Conservation (phyloP, 2,113 vertebrate genomes). For the Ceuthmochares aereus region DNA sequence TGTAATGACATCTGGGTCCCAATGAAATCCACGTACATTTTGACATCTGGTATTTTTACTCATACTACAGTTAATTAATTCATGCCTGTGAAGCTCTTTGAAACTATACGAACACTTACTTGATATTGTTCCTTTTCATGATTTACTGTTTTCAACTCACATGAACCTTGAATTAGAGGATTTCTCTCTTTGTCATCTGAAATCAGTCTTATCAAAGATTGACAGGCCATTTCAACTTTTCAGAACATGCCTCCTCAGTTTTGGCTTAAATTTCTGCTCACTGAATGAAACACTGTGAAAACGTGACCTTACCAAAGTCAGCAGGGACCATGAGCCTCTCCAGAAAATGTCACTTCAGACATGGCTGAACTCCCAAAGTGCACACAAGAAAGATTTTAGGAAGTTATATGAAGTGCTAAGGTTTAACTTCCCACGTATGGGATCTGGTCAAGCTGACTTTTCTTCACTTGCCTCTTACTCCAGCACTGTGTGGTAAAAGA, state of each 20-base stretch:
- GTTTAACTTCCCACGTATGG: background rate
- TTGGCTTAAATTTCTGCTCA: background rate
- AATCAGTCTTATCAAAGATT: background rate
- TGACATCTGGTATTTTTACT: background rate
- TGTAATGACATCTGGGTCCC: background rate
- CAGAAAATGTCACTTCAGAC: background rate
- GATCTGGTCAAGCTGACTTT: background rate
- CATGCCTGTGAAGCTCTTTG: background rate
- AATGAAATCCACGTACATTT: background rate
- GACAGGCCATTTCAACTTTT: background rate
- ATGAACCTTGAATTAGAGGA: background rate
- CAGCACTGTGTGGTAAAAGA: rapidly evolving
- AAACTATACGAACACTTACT: background rate
- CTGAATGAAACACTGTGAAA: background rate
- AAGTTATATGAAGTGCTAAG: background rate
- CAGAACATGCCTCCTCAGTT: background rate
- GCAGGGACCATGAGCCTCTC: background rate
- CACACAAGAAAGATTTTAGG: background rate
- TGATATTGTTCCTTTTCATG: background rate
- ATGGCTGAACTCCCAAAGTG: background rate
- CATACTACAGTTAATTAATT: background rate
- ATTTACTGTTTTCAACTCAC: background rate
- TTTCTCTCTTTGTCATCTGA: constrained; percentile 7
- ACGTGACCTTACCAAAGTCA: background rate
- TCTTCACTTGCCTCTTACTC: background rate